Evolutionary conservation across 2,888 invertebrate genomes (phyloP).

Genomic region (Conistra vaccinii): DNA sequence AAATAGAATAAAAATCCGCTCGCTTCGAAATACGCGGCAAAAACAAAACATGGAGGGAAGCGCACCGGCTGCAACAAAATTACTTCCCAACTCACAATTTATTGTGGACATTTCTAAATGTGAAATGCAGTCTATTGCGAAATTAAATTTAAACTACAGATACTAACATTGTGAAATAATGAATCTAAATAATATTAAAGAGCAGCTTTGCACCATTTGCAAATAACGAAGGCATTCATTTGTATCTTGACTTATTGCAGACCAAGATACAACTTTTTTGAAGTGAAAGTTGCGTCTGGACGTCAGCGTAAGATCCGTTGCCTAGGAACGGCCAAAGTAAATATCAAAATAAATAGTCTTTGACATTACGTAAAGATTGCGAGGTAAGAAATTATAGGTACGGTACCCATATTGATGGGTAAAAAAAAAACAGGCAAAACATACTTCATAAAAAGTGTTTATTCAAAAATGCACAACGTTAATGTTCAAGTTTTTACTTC

Average conservation of each 20-base stretch:
- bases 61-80: constrained; percentile 56
- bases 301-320: too few species aligned
- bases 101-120: constrained; percentile 42
- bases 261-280: neutral
- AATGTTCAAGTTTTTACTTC: too few species aligned
- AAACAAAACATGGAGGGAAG: constrained; percentile 43
- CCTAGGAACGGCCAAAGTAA: too few species aligned
- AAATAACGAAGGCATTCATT: neutral
- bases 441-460: too few species aligned
- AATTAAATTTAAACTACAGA: constrained; percentile 16
- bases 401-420: too few species aligned
- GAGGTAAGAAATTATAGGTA: too few species aligned
- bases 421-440: too few species aligned
- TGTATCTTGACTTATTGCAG: neutral
- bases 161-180: neutral
- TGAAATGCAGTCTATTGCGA: constrained; percentile 30
- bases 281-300: too few species aligned
- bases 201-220: neutral
- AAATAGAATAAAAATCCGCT: constrained; percentile 44
- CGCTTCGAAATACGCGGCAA: constrained; percentile 40
- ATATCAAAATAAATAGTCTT: too few species aligned
- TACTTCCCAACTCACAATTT: constrained; percentile 54
- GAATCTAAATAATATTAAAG: neutral
- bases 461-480: too few species aligned
- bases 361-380: too few species aligned